phyloP scores from a whole-genome alignment of 2,113 vertebrate species.

The Elachura formosa region DNA sequence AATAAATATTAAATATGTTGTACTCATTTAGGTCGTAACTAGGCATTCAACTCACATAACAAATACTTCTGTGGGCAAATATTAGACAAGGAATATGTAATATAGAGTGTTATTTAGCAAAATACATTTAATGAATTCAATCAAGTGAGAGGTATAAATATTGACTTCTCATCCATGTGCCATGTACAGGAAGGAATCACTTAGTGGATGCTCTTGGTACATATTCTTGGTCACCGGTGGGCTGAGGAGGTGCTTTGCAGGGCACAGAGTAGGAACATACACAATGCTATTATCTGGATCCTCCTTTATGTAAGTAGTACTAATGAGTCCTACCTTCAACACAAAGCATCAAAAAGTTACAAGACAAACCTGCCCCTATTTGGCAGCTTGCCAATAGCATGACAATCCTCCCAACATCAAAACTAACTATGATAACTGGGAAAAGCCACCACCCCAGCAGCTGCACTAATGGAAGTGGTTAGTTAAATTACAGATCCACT shows the following conservation, averaged over 20 bases:
- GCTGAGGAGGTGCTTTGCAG: neutral
- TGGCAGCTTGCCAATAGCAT: neutral
- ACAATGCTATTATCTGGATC: neutral
- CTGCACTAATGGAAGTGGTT: neutral
- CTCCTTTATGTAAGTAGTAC: neutral
- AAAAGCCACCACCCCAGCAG: neutral
- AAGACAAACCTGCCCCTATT: neutral
- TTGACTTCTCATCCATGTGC: conserved; percentile 6
- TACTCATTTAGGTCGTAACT: conserved; percentile 22
- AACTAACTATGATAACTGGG: neutral
- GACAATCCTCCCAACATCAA: neutral
- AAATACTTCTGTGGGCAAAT: conserved; percentile 48
- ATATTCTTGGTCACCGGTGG: neutral
- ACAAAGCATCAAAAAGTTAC: neutral
- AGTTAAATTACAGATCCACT: neutral
- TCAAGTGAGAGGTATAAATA: conserved; percentile 39
- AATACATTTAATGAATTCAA: conserved; percentile 43
- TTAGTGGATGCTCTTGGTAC: neutral
- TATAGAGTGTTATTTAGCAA: conserved; percentile 28
- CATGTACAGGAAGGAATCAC: neutral
- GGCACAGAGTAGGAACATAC: neutral
- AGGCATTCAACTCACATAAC: conserved; percentile 8
- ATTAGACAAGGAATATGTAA: conserved; percentile 30
- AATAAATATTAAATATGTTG: conserved; percentile 61
- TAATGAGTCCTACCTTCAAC: neutral